Conservation (phyloP, 2,113 vertebrate species). For the Dicrurus megarhynchus region DNA sequence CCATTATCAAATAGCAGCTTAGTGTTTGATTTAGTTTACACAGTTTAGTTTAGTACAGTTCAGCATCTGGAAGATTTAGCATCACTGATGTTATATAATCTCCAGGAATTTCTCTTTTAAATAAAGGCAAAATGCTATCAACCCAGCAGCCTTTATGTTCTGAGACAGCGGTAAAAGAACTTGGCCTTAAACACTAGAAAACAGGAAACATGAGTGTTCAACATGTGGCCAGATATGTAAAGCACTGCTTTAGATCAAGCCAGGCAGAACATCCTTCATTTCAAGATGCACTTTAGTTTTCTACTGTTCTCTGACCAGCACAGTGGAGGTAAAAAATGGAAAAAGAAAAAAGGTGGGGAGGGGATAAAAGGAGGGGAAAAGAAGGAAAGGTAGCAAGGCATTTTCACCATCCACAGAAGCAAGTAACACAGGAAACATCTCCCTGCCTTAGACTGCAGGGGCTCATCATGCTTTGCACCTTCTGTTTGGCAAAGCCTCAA, state of each 20-base stretch:
- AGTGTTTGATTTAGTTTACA: not conserved
- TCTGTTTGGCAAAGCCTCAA: not conserved
- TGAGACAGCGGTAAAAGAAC: not conserved
- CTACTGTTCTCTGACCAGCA: not conserved
- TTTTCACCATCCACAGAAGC: not conserved
- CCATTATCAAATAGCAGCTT: not conserved
- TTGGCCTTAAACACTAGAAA: not conserved
- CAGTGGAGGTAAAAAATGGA: not conserved
- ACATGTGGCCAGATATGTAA: not conserved
- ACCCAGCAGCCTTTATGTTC: not conserved
- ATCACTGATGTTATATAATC: not conserved
- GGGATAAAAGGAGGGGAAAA: no score
- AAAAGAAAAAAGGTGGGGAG: not conserved
- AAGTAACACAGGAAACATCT: not conserved
- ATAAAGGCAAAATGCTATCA: not conserved
- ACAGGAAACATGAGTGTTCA: not conserved
- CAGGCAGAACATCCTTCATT: not conserved
- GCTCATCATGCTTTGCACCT: not conserved
- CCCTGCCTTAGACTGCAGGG: not conserved
- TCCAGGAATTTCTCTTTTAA: not conserved
- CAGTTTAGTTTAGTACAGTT: not conserved
- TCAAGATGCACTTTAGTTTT: not conserved
- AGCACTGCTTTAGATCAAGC: not conserved
- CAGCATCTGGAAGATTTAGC: not conserved
- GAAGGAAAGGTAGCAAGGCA: not conserved